These are phyloP conservation scores for Mesochorus sp. DNA, from an alignment of 2,888 invertebrate species.

Conservation along the genomic window DNA sequence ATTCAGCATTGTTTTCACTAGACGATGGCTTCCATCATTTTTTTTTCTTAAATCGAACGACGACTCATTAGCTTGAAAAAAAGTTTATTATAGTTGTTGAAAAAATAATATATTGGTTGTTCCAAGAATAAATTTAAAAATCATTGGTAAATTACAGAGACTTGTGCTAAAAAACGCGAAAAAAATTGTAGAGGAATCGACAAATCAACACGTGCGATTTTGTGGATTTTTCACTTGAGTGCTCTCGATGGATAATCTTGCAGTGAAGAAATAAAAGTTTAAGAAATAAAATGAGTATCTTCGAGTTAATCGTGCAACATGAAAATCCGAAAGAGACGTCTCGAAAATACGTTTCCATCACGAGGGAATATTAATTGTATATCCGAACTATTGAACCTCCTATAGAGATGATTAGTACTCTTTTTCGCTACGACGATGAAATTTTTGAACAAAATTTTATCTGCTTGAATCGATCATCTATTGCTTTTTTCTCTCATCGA, in stretches of 20 bases:
- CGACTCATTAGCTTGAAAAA: not conserved
- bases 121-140: not conserved
- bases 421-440: not conserved
- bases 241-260: too few relatives aligned
- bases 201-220: too few relatives aligned
- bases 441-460: not conserved
- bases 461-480: not conserved
- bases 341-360: conserved; percentile 65
- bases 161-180: too few relatives aligned
- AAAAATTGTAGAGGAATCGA: too few relatives aligned
- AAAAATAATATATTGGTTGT: not conserved
- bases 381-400: too few relatives aligned
- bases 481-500: not conserved
- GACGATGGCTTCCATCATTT: not conserved
- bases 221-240: too few relatives aligned
- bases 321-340: conserved; percentile 74
- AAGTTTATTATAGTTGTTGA: not conserved
- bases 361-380: conserved; percentile 3
- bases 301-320: conserved; percentile 41
- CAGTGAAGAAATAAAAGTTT: too few relatives aligned
- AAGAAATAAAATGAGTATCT: too few relatives aligned
- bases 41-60: not conserved
- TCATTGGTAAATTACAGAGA: too few relatives aligned
- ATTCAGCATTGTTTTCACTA: conserved; percentile 5
- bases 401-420: too few relatives aligned